Percentiles rank a stretch among this genome's conserved stretches.
Conservation (phyloP, 35 echinoderm and acorn worm species). For the Patiria miniata region DNA sequence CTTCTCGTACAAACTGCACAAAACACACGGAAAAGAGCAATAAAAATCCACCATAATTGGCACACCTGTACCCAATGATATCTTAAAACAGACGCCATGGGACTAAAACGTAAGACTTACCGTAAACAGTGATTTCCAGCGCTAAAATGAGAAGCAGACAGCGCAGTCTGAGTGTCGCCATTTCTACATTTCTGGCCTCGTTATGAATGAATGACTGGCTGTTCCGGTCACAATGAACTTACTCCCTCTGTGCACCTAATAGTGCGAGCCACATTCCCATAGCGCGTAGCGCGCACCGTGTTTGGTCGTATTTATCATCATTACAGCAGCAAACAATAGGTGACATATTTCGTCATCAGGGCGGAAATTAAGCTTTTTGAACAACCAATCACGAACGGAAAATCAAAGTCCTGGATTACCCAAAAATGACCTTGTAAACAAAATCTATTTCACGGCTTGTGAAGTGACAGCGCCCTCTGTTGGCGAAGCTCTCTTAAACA, state of each 20-base stretch:
- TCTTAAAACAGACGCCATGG: not conserved
- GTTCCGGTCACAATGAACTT: slow-evolving; percentile 5
- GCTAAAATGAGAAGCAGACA: slow-evolving; percentile 20
- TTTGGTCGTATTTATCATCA: not conserved
- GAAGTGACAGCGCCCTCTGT: too few relatives aligned
- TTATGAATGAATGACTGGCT: not conserved
- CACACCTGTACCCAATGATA: not conserved
- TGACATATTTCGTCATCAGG: not conserved
- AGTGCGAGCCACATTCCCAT: too few relatives aligned
- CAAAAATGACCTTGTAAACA: too few relatives aligned
- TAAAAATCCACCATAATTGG: not conserved
- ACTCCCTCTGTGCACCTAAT: slow-evolving; percentile 20
- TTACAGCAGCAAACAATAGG: not conserved
- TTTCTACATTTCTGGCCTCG: slow-evolving; percentile 27
- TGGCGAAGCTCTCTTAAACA: too few relatives aligned
- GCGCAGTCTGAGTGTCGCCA: slow-evolving; percentile 26
- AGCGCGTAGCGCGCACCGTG: too few relatives aligned
- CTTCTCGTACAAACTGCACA: too few relatives aligned
- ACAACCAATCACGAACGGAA: not conserved
- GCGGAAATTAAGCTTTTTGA: not conserved
- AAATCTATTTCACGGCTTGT: too few relatives aligned
- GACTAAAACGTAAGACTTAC: not conserved
- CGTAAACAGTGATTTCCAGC: slow-evolving; percentile 6
- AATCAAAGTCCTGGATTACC: too few relatives aligned
- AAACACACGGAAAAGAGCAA: too few relatives aligned